Evolutionary conservation across 2,113 vertebrate genomes (phyloP).

Genomic region (Platysternon megacephalum): DNA sequence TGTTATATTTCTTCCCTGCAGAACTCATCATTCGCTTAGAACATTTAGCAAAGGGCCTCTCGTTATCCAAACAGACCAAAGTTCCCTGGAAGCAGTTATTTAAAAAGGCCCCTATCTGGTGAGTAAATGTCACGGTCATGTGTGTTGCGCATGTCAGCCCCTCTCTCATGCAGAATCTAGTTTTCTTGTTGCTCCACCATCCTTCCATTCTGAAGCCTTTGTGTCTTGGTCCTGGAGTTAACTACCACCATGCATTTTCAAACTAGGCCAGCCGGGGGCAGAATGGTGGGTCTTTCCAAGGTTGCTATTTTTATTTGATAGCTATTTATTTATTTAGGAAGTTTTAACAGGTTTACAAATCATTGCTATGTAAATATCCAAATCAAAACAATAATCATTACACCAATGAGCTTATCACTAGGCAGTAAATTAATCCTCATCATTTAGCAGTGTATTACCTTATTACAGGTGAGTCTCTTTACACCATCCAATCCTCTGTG

Average conservation of each 20-base stretch:
- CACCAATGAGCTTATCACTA: not conserved
- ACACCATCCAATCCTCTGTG: not conserved
- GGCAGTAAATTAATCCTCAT: not conserved
- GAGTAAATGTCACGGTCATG: slow-evolving; percentile 50
- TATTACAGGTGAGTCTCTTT: not conserved
- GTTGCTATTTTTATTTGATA: rapidly evolving
- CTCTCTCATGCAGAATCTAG: not conserved
- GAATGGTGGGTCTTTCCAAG: not conserved
- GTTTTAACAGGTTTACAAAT: not conserved
- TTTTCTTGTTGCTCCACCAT: not conserved
- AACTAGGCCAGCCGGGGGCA: not conserved
- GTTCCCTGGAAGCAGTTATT: slow-evolving; percentile 92
- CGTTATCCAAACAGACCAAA: slow-evolving; percentile 81
- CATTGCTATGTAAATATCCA: not conserved
- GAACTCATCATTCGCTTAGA: slow-evolving; percentile 87
- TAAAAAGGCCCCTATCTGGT: slow-evolving; percentile 92
- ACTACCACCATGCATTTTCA: too few species aligned
- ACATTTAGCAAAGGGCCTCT: slow-evolving; percentile 79
- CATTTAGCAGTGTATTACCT: not conserved
- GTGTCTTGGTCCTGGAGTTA: not conserved
- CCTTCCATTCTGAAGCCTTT: not conserved
- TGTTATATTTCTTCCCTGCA: slow-evolving; percentile 56
- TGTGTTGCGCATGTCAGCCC: not conserved
- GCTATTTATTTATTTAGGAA: not conserved
- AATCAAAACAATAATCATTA: not conserved